A percentile compares a stretch with the other conserved stretches of the same genome.
These are phyloP conservation scores for Sthenelais limicola DNA, from an alignment of 2,888 invertebrate genomes.

Conservation along the genomic window DNA sequence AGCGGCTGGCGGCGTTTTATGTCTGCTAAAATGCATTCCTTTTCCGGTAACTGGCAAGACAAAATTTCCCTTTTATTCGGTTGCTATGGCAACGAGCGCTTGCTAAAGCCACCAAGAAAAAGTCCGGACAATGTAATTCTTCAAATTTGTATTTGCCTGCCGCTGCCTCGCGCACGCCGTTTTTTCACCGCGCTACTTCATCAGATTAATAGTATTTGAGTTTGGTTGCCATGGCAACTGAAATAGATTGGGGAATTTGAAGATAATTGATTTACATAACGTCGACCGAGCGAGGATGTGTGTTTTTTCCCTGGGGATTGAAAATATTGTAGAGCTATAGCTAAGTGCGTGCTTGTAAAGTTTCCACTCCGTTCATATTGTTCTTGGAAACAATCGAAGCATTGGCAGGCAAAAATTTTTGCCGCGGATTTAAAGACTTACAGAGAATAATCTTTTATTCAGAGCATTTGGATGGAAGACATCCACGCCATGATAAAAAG, in stretches of 20 bases:
- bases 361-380: too few relatives aligned
- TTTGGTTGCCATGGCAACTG: conserved; percentile 39
- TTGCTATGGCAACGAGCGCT: conserved; percentile 31
- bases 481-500: too few relatives aligned
- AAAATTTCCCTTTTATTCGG: conserved; percentile 38
- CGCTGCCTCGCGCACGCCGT: conserved; percentile 17
- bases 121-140: conserved; percentile 32
- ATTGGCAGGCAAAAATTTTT: too few relatives aligned
- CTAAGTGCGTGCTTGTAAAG: too few relatives aligned
- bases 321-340: too few relatives aligned
- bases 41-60: conserved; percentile 37
- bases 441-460: too few relatives aligned
- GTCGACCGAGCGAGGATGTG: conserved; percentile 18
- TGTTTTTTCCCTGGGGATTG: too few relatives aligned
- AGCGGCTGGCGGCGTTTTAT: conserved; percentile 14
- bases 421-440: too few relatives aligned
- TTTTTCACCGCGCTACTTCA: conserved; percentile 36
- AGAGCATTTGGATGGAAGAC: too few relatives aligned
- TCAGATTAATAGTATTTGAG: conserved; percentile 39
- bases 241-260: conserved; percentile 40
- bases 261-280: conserved; percentile 40
- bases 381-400: too few relatives aligned
- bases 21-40: conserved; percentile 37
- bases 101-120: conserved; percentile 36
- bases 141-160: conserved; percentile 38